Conservation (phyloP, 2,113 vertebrate species). For the Butorides virescens region DNA sequence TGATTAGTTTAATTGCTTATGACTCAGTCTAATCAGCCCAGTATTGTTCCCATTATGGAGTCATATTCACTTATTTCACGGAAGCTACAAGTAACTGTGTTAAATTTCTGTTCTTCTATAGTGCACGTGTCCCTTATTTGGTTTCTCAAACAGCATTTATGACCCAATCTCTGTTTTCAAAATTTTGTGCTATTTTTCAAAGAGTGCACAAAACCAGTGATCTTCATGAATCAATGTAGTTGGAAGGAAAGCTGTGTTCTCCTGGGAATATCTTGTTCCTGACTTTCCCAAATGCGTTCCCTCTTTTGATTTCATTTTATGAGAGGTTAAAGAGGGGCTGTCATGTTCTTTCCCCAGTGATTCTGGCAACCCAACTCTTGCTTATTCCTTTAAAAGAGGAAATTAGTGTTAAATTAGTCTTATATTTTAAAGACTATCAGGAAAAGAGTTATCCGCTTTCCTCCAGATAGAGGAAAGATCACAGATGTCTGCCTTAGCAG, state of each 20-base stretch:
- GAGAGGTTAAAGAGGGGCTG: neutral
- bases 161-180: neutral
- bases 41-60: neutral
- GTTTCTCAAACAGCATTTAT: neutral
- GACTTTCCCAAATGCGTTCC: neutral
- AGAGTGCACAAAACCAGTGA: neutral
- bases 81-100: neutral
- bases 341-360: neutral
- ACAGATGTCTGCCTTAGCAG: neutral
- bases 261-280: neutral
- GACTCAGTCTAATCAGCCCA: neutral
- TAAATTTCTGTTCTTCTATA: neutral
- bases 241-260: neutral
- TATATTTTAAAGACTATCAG: neutral
- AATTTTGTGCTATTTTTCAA: neutral
- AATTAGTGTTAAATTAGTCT: neutral
- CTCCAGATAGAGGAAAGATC: neutral
- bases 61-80: neutral
- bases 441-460: neutral
- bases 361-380: neutral
- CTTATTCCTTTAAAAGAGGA: neutral
- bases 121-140: neutral
- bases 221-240: neutral
- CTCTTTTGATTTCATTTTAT: neutral
- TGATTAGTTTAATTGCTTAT: neutral